Evolutionary conservation across 1,140 invertebrate species (phyloP).

Genomic region (Drosophila tropicalis): DNA sequence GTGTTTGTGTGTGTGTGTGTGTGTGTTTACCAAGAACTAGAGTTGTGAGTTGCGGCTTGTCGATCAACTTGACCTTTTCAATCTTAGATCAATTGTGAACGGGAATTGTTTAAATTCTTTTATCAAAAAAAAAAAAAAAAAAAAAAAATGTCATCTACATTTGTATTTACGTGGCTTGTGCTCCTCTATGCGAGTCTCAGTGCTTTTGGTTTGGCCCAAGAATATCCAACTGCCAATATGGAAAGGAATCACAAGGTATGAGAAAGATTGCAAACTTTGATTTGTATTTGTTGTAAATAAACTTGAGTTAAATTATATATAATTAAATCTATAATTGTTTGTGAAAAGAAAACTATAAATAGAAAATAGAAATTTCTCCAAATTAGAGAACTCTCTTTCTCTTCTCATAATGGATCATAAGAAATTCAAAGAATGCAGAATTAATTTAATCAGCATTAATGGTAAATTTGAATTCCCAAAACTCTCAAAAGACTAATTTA

Average conservation of each 20-base stretch:
- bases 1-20: conserved; percentile 56
- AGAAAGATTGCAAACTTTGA: conserved; percentile 12
- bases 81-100: conserved; percentile 20
- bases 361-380: no score
- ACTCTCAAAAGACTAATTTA: no score
- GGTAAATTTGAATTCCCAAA: no score
- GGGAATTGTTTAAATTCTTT: conserved; percentile 44
- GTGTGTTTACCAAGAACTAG: conserved; percentile 61
- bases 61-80: conserved; percentile 66
- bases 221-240: conserved; percentile 35
- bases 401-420: no score
- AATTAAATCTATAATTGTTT: no score
- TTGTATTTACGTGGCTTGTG: conserved; percentile 31
- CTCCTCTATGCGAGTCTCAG: conserved; percentile 49
- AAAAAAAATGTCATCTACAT: conserved; percentile 49
- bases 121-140: conserved; percentile 17
- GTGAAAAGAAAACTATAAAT: no score
- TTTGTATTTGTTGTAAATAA: no score
- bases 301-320: no score
- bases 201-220: conserved; percentile 31
- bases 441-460: no score
- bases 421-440: no score
- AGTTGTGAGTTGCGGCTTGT: conserved; percentile 41
- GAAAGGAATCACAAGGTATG: conserved; percentile 73
- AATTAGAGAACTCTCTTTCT: no score